Percentiles rank a stretch among this genome's conserved stretches.
These are phyloP conservation scores for Paradoxurus hermaphroditus DNA, from an alignment of 2,113 vertebrate genomes.

Conservation along the genomic window DNA sequence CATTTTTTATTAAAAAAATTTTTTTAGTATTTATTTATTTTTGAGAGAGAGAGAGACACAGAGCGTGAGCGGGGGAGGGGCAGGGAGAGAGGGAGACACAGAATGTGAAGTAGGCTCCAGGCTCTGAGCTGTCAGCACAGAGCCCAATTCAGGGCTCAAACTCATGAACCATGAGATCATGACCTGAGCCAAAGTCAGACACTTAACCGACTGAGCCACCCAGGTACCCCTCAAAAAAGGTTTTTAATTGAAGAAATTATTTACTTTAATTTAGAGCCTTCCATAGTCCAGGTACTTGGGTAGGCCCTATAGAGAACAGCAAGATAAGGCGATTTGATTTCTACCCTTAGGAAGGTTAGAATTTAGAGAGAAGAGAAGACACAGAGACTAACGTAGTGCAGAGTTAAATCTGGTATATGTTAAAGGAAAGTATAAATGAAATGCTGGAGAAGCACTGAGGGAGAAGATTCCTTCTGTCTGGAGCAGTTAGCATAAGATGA, in stretches of 20 bases:
- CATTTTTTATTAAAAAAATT: too few species aligned
- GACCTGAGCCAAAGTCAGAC: too few species aligned
- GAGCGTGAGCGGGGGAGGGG: too few species aligned
- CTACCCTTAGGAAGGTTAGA: background rate
- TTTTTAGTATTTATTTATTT: too few species aligned
- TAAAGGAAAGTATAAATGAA: background rate
- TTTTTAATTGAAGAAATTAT: background rate
- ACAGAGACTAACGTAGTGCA: fast-evolving
- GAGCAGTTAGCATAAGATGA: background rate
- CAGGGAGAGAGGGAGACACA: too few species aligned
- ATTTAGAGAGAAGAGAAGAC: background rate
- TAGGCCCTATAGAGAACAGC: background rate
- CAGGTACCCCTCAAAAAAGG: too few species aligned
- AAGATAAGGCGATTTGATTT: background rate
- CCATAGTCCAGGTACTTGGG: background rate
- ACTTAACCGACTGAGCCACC: too few species aligned
- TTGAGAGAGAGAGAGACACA: too few species aligned
- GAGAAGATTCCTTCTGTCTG: background rate
- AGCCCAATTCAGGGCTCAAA: too few species aligned
- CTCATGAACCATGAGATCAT: too few species aligned
- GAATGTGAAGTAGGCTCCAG: too few species aligned
- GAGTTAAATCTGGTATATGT: background rate
- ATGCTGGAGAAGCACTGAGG: fast-evolving
- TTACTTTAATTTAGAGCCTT: background rate
- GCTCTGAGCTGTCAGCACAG: too few species aligned